These are phyloP conservation scores for Pararge aegeria DNA, from an alignment of 1,140 invertebrate genomes.

Conservation along the genomic window DNA sequence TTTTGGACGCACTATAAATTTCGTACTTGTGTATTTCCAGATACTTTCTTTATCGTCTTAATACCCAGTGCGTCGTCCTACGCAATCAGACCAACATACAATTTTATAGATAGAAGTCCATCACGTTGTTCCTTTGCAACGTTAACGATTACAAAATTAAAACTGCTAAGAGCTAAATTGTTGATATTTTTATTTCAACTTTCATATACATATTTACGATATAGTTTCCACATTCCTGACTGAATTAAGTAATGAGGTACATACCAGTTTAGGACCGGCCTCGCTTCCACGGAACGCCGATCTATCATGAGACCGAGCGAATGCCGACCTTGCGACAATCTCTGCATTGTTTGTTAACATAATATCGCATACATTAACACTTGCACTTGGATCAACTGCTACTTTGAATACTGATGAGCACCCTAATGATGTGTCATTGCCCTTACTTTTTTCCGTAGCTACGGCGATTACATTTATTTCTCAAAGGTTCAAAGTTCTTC, in stretches of 20 bases:
- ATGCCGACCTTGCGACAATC: constrained; percentile 27
- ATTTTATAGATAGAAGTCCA: too few species aligned
- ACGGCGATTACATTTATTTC: too few species aligned
- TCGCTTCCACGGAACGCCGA: constrained; percentile 17
- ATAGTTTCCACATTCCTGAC: constrained; percentile 1
- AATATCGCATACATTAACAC: constrained; percentile 13
- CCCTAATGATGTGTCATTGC: constrained; percentile 14
- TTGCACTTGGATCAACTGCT: neutral
- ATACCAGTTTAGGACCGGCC: constrained; percentile 15
- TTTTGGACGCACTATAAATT: too few species aligned
- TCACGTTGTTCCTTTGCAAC: too few species aligned
- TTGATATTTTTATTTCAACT: neutral
- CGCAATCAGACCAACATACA: too few species aligned
- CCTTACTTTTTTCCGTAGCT: too few species aligned
- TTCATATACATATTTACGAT: neutral
- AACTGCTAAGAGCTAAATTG: neutral
- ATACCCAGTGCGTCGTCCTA: too few species aligned
- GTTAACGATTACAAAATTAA: neutral
- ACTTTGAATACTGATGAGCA: neutral
- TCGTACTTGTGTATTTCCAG: too few species aligned
- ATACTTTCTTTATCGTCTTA: too few species aligned
- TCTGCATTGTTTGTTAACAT: constrained; percentile 23
- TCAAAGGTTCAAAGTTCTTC: too few species aligned
- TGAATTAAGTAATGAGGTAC: neutral
- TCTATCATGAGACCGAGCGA: constrained; percentile 15